Evolutionary conservation across 2,797 vertebrate species (phyloP), one percentile per base, ranked within the genome.

Genomic region (Myripristis murdjan): DNA sequence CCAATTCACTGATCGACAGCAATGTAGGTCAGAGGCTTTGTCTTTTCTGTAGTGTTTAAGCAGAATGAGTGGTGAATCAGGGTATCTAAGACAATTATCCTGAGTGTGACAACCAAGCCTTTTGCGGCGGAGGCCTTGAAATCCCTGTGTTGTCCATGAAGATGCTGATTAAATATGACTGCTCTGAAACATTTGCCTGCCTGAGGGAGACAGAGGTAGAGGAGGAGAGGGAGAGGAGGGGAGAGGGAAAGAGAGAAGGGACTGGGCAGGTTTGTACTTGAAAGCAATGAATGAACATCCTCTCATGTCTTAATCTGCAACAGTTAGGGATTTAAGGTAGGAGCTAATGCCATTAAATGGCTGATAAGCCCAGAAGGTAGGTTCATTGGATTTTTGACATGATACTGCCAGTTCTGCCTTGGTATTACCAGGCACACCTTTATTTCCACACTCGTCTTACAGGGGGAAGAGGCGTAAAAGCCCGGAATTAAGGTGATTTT

Each of bases 81-180:
- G 61, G 77, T 70, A 88, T 90, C 80, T 64, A 39, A 90, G 88
- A 86, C 83, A 90, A 89, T 93, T 89, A 87, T 82, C 81, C 70
- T 22, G 60, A 82, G 80, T 86, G 83, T 92, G 89, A 92, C 90
- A 87, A 83, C 68, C 43, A n/a, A 64, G 75, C 60, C 37, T 71
- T 80, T 67, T 62, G 15, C 55, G 5, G 80, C 26, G n/a, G 64
- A 84, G 24, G 64, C 75, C 81, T 76, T 75, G 48, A 83, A 86
- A 83, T 90, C 79, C 71, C 72, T 73, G 86, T 78, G 83, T 92
- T 90, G 88, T 87, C 86, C 74, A 16, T 77, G 64, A 77, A 91
- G 92, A 94, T 89, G 89, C 67, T 93, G 90, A 95, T 94, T 90
- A 91, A 93, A 89, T 85, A 87, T 89, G 93, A 92, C 91, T 89